Percentiles rank a stretch among this genome's conserved stretches.
phyloP scores from a whole-genome alignment of 2,888 invertebrate genomes.

The Pantelozetes paolii region DNA sequence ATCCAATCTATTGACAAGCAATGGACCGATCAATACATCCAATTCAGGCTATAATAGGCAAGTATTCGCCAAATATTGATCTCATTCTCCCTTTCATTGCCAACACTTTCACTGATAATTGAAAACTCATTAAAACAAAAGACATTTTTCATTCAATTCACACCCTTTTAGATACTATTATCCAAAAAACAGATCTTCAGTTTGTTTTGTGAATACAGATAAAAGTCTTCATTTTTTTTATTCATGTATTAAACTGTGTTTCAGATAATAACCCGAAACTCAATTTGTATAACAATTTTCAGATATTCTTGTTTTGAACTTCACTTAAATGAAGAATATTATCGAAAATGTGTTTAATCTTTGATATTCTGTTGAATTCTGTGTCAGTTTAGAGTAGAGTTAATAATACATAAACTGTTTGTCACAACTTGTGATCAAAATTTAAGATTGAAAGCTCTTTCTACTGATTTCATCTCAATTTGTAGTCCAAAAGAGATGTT shows the following conservation, averaged over 20 bases:
- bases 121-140: background rate
- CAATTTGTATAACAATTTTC: background rate
- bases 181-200: no score
- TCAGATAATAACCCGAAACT: no score
- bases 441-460: background rate
- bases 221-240: no score
- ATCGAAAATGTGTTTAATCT: background rate
- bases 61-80: background rate
- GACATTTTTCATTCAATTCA: background rate
- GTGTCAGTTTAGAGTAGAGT: background rate
- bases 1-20: constrained; percentile 17
- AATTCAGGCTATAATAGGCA: constrained; percentile 17
- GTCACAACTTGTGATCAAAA: constrained; percentile 1
- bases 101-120: no score
- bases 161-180: no score
- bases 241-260: no score
- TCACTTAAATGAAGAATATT: no score
- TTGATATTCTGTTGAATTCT: no score
- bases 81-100: background rate
- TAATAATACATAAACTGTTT: background rate
- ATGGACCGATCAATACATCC: background rate
- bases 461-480: no score
- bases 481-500: no score
- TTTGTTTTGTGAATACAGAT: no score
- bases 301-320: background rate